Base-by-base conservation (phyloP, 2,888 invertebrate genomes). In the Glyphotaelius pellucidus region DNA sequence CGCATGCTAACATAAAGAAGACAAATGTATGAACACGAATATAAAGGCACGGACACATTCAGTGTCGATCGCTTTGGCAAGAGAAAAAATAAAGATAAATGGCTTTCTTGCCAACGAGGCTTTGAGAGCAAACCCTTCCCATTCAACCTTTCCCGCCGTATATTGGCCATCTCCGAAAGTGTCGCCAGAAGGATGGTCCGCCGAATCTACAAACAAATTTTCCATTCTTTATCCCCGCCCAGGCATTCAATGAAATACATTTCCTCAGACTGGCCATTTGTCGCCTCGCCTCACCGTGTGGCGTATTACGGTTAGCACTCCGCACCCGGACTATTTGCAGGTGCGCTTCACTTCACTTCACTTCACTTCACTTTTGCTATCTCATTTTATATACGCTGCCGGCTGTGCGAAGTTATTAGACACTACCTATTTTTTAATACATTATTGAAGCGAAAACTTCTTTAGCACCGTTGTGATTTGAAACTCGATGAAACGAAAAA, bases 81-180 rank as follows among this genome's bases (percentile, higher is more conserved):
- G 90, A 90, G 90, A 83, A 81, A 90, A 90, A 90, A 67, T 90
- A 90, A 90, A 90, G 90, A 90, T 90, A 84, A 90, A 90, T 90
- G 83, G 90, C 3, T 19, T 30, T 42, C 47, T 12, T 84, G n/a
- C 80, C 80, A 90, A 83, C 52, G 67, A 80, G 90, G 84, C 90
- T 85, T 67, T 90, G 38, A 47, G 35, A 52, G 31, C 52, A 30
- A 52, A 90, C 83, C 81, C 84, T 81, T 87, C 42, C 52, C 52
- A 25, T 30, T 87, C 35, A 79, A 35, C 90, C 47, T 30, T 90
- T 52, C 25, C 67, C 84, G 35, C 38, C 84, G 30, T 84, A 84
- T 84, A 84, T 84, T 84, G 84, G 84, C 84, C 84, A 35, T 84
- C 32, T 84, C 35, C 84, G 15, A 35, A 32, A 84, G 84, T 84